These are phyloP conservation scores for Cotesia vestalis DNA, from an alignment of 1,140 invertebrate genomes.

Conservation along the genomic window DNA sequence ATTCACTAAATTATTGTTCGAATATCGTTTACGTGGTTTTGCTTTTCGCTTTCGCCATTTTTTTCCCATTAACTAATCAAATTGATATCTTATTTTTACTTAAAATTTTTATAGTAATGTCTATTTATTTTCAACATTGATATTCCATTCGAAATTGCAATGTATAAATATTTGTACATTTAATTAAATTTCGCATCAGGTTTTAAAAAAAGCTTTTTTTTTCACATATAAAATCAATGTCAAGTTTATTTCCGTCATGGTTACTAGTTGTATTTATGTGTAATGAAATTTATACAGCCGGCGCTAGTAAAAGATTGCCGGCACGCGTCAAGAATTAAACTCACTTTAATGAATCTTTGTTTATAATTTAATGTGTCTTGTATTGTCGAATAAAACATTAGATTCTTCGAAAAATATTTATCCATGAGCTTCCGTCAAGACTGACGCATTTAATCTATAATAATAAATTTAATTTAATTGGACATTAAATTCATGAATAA, in stretches of 20 bases:
- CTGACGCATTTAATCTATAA: not conserved
- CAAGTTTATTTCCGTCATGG: not conserved
- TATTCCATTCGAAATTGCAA: too few species aligned
- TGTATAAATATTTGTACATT: not conserved
- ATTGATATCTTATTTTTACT: constrained; percentile 3
- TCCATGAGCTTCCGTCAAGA: constrained; percentile 12
- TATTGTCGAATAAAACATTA: not conserved
- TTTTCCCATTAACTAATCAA: not conserved
- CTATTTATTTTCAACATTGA: not conserved
- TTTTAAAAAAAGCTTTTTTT: not conserved
- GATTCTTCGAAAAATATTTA: not conserved
- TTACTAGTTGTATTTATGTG: not conserved
- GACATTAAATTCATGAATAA: not conserved
- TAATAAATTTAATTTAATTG: not conserved
- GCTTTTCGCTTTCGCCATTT: constrained; percentile 5
- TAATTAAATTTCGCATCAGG: not conserved
- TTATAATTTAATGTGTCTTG: not conserved
- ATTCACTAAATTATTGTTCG: not conserved
- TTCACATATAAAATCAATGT: not conserved
- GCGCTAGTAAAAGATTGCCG: not conserved
- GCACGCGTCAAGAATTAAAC: constrained; percentile 17
- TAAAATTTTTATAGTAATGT: not conserved
- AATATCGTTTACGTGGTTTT: constrained; percentile 8
- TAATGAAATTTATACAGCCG: not conserved
- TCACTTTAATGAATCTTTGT: not conserved